Evolutionary conservation across 2,888 invertebrate genomes (phyloP), one percentile per base, ranked within the genome.

Genomic region (Nemoura dubitans): DNA sequence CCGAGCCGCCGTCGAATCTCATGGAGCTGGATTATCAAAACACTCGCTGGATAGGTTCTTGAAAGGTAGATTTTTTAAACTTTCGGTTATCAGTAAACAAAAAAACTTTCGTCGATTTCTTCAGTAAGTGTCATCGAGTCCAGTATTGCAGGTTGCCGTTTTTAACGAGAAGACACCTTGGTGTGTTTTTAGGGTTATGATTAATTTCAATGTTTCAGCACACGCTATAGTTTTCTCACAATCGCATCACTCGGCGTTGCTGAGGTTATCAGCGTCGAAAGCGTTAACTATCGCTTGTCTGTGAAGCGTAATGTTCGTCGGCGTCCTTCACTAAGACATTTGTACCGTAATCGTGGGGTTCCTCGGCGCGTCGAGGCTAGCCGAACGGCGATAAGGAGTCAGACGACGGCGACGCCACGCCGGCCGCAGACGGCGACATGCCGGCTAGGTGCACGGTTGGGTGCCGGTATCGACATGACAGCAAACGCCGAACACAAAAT

Each of bases 1-100:
- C 86, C 81, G 86, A 59, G 91, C 91, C 92, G 91, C 91, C 89
- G 90, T 91, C 89, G 95, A 95, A 95, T 94, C 95, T 94, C 95
- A 95, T 95, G 94, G 93, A 94, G 89, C 88, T 84, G 82, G 83
- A 77, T 86, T 59, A 59, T 21, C 16, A 21, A 14, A 59, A 21
- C n/a, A 59, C 59, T 7, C 59, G 59, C 21, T 36, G 36, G 36
- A 36, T 36, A 36, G 36, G 36, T 36, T 36, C 36, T 36, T 36
- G 36, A 6, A 36, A 36, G 36, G 10, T 36, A 36, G 3, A 6
- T 36, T 36, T 36, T 3, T 36, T 36, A 10, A 36, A 6, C 36
- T 36, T 36, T 36, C 36, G 36, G 10, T 36, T 36, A 6, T 36
- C 36, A 36, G 5, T 36, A 36, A 36, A 36, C 36, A 36, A 36